These are phyloP conservation scores for Thunnus maccoyii DNA, from an alignment of 2,113 vertebrate species.

Conservation along the genomic window DNA sequence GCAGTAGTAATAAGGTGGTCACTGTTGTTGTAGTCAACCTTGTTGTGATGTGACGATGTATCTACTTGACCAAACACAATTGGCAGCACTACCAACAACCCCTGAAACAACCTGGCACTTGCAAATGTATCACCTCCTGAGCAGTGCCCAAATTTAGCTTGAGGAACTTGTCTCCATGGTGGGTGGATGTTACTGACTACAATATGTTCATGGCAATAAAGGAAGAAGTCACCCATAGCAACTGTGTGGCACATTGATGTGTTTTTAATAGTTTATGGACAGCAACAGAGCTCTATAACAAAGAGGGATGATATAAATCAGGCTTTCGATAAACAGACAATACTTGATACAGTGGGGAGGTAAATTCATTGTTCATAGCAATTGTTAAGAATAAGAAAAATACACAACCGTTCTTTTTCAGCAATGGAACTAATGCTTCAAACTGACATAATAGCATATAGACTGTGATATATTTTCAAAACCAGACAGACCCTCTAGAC, in stretches of 20 bases:
- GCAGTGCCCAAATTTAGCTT: neutral
- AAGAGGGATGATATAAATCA: too few species aligned
- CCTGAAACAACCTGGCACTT: too few species aligned
- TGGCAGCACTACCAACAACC: too few species aligned
- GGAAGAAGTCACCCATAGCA: neutral
- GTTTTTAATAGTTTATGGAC: neutral
- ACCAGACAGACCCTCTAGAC: neutral
- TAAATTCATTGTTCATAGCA: too few species aligned
- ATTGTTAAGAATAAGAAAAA: too few species aligned
- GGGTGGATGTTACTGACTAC: neutral
- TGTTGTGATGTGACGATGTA: too few species aligned
- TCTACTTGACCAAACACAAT: too few species aligned
- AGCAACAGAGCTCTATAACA: too few species aligned
- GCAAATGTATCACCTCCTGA: neutral
- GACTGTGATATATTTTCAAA: neutral
- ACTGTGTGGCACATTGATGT: neutral
- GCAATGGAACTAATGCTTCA: too few species aligned
- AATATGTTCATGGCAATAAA: neutral
- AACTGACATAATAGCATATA: neutral
- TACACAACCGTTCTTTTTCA: neutral
- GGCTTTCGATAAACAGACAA: too few species aligned
- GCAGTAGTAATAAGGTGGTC: neutral
- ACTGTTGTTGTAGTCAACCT: neutral
- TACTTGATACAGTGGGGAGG: too few species aligned
- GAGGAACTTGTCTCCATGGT: neutral